These are phyloP conservation scores for Anarhynchus alexandrinus DNA, from an alignment of 2,113 vertebrate species.

Conservation along the genomic window DNA sequence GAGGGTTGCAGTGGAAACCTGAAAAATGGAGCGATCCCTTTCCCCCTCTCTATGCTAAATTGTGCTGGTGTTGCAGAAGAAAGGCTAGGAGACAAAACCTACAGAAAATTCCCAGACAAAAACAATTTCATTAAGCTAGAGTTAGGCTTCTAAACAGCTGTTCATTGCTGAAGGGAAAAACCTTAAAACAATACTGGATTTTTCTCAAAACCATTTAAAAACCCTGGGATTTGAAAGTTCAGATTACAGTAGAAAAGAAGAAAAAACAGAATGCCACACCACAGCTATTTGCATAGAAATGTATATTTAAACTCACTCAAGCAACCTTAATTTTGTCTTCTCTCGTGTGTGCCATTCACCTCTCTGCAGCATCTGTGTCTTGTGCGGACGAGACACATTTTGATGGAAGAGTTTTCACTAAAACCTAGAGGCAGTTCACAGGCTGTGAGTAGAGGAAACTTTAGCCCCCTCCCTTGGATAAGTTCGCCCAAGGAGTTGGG, in stretches of 20 bases:
- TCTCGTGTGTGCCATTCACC: not conserved
- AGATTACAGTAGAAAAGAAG: not conserved
- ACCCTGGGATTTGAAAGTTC: not conserved
- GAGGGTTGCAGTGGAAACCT: not conserved
- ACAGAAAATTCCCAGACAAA: not conserved
- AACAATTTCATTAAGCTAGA: not conserved
- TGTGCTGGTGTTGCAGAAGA: not conserved
- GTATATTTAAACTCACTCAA: not conserved
- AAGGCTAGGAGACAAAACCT: not conserved
- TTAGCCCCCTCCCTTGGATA: not conserved
- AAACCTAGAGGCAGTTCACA: not conserved
- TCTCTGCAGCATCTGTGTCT: not conserved
- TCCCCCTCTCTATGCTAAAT: not conserved
- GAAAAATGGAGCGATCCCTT: fast-evolving
- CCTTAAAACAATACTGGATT: not conserved
- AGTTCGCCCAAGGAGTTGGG: not conserved
- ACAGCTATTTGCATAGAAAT: not conserved
- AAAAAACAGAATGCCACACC: not conserved
- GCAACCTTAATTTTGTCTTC: not conserved
- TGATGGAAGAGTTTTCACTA: not conserved
- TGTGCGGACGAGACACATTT: not conserved
- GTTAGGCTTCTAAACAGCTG: not conserved
- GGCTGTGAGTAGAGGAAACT: not conserved
- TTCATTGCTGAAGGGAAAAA: not conserved
- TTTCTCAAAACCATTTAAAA: not conserved